Conservation (phyloP, 2,113 vertebrate species). For the Ciconia maguari region DNA sequence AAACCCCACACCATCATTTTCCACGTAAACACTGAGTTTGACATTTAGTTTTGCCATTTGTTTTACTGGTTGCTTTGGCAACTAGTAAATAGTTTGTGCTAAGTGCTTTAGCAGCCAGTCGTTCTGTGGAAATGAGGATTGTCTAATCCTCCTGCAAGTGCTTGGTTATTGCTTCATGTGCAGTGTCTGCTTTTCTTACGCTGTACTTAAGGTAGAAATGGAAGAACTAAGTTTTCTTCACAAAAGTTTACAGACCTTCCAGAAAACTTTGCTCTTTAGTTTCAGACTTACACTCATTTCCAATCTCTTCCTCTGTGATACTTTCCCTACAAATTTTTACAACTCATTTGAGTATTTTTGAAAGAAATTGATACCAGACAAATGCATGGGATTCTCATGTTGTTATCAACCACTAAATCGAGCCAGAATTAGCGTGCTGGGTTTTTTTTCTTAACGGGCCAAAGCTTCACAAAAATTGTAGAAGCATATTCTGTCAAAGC, state of each 20-base stretch:
- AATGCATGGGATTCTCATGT: neutral
- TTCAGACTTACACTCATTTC: neutral
- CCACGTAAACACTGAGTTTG: conserved; percentile 60
- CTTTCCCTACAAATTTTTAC: neutral
- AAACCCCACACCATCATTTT: neutral
- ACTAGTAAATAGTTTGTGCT: conserved; percentile 63
- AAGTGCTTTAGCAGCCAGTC: conserved; percentile 56
- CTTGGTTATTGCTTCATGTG: conserved; percentile 1
- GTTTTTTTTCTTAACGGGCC: neutral
- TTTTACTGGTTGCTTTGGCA: conserved; percentile 65
- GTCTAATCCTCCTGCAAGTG: conserved; percentile 16
- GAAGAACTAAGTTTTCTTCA: neutral
- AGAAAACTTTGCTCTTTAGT: neutral
- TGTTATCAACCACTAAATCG: neutral
- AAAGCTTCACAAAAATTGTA: neutral
- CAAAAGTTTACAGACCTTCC: neutral
- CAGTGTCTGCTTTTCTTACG: neutral
- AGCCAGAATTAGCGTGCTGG: neutral
- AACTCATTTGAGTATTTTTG: neutral
- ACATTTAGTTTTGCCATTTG: conserved; percentile 63
- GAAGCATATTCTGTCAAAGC: neutral
- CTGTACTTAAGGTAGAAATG: neutral
- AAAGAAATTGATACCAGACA: neutral
- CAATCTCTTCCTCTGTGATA: neutral
- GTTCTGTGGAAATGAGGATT: conserved; percentile 22